A percentile compares a stretch with the other conserved stretches of the same genome.
These are phyloP conservation scores for Eleutherodactylus coqui DNA, from an alignment of 2,797 vertebrate genomes.

Conservation along the genomic window DNA sequence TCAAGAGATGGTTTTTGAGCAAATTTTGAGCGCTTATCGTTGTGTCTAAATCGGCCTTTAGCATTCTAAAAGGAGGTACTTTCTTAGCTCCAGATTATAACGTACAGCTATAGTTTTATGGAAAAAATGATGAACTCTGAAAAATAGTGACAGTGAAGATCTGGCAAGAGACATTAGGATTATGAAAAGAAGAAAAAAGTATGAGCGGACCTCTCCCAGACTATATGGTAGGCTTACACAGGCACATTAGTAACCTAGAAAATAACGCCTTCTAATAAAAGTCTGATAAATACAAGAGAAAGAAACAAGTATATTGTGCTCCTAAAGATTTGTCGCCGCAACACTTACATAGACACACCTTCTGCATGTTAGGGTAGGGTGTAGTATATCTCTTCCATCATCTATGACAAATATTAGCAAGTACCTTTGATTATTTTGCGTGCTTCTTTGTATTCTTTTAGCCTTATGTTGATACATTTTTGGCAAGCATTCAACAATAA, in stretches of 20 bases:
- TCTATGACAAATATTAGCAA: not conserved
- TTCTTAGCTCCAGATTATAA: too few relatives aligned
- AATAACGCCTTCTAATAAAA: not conserved
- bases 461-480: not conserved
- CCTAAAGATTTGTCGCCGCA: not conserved
- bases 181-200: not conserved
- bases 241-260: not conserved
- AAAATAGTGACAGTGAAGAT: too few relatives aligned
- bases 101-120: too few relatives aligned
- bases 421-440: not conserved
- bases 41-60: too few relatives aligned
- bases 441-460: not conserved
- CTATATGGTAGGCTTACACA: not conserved
- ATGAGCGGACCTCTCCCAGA: not conserved
- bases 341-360: not conserved
- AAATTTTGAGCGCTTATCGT: too few relatives aligned
- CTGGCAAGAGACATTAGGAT: not conserved
- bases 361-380: not conserved
- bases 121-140: too few relatives aligned
- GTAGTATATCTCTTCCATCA: not conserved
- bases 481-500: not conserved
- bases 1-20: too few relatives aligned
- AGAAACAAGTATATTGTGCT: not conserved
- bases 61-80: too few relatives aligned
- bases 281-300: not conserved